Evolutionary conservation across 2,888 invertebrate species (phyloP), one percentile per base, ranked within the genome.

Genomic region (Mesorhabditis spiculigera): DNA sequence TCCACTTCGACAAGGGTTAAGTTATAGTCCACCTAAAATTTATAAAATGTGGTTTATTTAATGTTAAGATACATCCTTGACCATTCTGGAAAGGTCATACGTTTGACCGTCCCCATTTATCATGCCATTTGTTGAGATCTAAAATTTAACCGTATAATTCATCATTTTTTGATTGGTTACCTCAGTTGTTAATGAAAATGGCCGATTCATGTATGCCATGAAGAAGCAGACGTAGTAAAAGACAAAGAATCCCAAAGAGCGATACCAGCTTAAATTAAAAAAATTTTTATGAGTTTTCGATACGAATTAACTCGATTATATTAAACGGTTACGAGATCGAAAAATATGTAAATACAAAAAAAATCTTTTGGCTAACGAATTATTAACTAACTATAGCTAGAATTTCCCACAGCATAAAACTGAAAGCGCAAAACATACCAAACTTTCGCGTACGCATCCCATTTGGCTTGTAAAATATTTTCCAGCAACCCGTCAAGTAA

Each of bases 381-480:
- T 28, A 28, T 28, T 28, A 28, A 28, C 28, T 28, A 28, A 28
- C 28, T 28, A 28, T 28, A 28, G 28, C 28, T 28, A 28, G 28
- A 28, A 28, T 28, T 28, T 28, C 28, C 28, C 28, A 28, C 28
- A 28, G 87, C 96, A 97, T 0, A 63, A n/a, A 63, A 63, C 6
- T 16, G 28, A 13, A 63, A 13, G 6, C 6, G 1, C 6, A 13
- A 63, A 28, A 63, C n/a, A 88, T 78, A 43, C 63, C 41, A 13
- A 50, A n/a, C n/a, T n/a, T 50, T 50, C n/a, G 95, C 94, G 87
- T 95, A 97, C 0, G 95, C 93, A 83, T 95, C 93, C 97, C 97
- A 98, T 89, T 98, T 98, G 4, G 94, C 94, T 86, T 94, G 92
- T 13, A 97, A 88, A n/a, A 97, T 90, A 86, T 96, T 95, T n/a